Evolutionary conservation across 2,113 vertebrate genomes (phyloP), one percentile per base, ranked within the genome.

Genomic region (Turdus rufiventris): DNA sequence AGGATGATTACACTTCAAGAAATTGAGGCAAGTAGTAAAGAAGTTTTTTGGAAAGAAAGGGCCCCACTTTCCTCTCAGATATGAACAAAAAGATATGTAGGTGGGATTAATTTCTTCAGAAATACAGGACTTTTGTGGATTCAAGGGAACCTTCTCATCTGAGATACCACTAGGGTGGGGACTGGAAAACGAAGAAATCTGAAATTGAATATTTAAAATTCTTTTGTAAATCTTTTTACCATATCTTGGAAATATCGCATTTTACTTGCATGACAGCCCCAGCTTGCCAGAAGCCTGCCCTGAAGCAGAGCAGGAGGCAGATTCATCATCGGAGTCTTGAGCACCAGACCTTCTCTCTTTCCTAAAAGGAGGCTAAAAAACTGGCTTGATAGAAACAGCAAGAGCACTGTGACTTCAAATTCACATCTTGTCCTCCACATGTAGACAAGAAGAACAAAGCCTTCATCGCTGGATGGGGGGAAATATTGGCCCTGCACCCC

Each of bases 241-340:
- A 33, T 33, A 43, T 48, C 43, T 81, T 61, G 57, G 36, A 82
- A 91, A 45, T 47, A 47, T 43, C 14, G 25, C 15, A 8, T 50
- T 91, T 73, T 34, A 90, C 24, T 60, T 62, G 60, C 51, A 38
- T 7, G 43, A 66, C 18, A 71, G 24, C 23, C 58, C 6, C 24
- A 66, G 43, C 34, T 66, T 51, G 50, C 63, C 43, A 83, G 47
- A 74, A 60, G 24, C 31, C 66, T 81, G 40, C 17, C 31, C 14
- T 65, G 65, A 74, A 16, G 25, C 61, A 74, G 20, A 80, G 33
- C 29, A 73, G 28, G 66, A 84, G 65, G 43, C 57, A 70, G 33
- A 83, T 18, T 18, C 1, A 0, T 26, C 36, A 53, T 7, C 0
- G 0, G 15, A 73, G 42, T 31, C 48, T 36, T n/a, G 23, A 68